Base-by-base conservation (phyloP, 2,113 vertebrate species). In the Tragelaphus imberbis region DNA sequence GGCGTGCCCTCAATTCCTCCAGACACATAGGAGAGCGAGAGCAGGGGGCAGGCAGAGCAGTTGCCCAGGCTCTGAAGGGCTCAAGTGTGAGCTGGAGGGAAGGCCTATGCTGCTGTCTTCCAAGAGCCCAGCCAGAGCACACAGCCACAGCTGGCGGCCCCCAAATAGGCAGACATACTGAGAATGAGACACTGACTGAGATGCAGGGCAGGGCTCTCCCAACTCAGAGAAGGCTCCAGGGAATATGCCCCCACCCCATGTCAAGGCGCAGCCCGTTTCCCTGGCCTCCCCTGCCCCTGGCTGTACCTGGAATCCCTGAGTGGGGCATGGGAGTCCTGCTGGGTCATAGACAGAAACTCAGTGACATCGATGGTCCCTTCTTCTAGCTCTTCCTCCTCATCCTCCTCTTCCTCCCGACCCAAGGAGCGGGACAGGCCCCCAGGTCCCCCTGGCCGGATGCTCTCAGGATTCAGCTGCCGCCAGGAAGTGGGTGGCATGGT, bases 301-400 rank as follows among this genome's bases (percentile, higher is more conserved):
- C 86, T 30, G 0, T 96, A 99, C 99, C 99, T 99, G 0, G 98
- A 88, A 0, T 99, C 99, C 17, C 99, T 98, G 95, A 98, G 98
- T 0, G 92, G 79, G 6, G 97, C 98, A 3, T 98, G 98, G 3
- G 98, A 96, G 0, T 98, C 98, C 71, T 98, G 98, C 91, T 98
- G 98, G 0, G 98, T 97, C 97, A 98, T 95, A 13, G 98, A 98
- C 28, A 98, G 95, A 58, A 98, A 98, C 80, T 98, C 97, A 0
- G 97, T 98, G 2, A 98, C 91, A 4, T 98, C 97, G 0, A 98
- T 98, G 1, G 96, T 96, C 84, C 96, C 98, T 21, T 98, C 97
- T 14, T 98, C 98, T 4, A 99, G 98, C 65, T 99, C 99, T 2
- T 99, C 99, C 1, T 99, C 99, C 81, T 99, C 99, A 93, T 99